Conservation (phyloP, 1,140 invertebrate genomes). For the Schlechtendalia chinensis region DNA sequence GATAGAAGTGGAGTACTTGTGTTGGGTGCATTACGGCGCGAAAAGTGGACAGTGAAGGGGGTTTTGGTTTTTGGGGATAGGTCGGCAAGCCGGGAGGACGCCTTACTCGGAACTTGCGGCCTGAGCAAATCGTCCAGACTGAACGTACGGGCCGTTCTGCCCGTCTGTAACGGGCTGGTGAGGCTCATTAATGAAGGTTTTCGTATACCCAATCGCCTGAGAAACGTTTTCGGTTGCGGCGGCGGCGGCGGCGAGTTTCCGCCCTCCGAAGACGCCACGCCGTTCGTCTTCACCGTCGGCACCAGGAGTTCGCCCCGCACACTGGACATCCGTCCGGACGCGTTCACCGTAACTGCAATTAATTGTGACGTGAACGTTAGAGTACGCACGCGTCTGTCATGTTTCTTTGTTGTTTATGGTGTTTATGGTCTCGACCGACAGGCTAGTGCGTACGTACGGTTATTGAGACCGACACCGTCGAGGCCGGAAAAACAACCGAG, state of each 20-base stretch:
- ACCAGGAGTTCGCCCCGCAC: constrained; percentile 39
- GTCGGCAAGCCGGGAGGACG: constrained; percentile 4
- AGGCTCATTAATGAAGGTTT: constrained; percentile 75
- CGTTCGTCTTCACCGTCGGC: constrained; percentile 38
- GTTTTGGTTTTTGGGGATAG: neutral
- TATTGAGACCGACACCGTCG: no score
- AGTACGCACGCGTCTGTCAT: no score
- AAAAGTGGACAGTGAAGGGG: neutral
- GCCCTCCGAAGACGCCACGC: constrained; percentile 29
- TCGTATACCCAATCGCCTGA: constrained; percentile 74
- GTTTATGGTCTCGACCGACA: no score
- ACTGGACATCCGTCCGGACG: constrained; percentile 35
- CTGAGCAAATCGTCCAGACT: constrained; percentile 79
- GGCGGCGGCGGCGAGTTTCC: constrained; percentile 51
- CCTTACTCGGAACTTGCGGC: constrained; percentile 71
- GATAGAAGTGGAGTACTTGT: neutral
- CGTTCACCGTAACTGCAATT: constrained; percentile 40
- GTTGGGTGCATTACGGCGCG: constrained; percentile 31
- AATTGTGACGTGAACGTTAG: no score
- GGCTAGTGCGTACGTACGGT: no score
- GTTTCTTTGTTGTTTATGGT: no score
- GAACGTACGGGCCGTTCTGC: constrained; percentile 68
- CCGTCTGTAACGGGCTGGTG: constrained; percentile 62
- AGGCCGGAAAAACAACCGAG: no score
- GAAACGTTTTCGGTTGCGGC: constrained; percentile 63